A percentile compares a stretch with the other conserved stretches of the same genome.
Conservation (phyloP, 2,797 vertebrate species). For the Anableps anableps region DNA sequence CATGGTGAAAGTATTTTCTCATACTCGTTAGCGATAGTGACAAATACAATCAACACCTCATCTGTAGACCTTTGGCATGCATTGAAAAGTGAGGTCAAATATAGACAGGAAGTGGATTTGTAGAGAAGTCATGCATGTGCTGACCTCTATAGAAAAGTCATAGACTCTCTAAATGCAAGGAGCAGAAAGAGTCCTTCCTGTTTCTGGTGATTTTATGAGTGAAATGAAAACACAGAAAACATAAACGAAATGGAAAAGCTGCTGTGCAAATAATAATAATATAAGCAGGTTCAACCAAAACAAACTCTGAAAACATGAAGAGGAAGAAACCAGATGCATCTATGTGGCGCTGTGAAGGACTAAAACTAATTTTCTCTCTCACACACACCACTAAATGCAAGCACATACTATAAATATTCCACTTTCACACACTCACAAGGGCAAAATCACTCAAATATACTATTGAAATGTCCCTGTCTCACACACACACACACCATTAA, state of each 20-base stretch:
- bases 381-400: background rate
- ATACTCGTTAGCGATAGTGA: background rate
- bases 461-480: background rate
- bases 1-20: background rate
- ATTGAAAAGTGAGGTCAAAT: background rate
- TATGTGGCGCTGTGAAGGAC: background rate
- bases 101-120: background rate
- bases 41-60: background rate
- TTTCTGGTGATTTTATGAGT: no score
- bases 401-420: background rate
- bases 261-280: background rate
- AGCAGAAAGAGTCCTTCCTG: background rate
- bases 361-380: background rate
- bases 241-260: background rate
- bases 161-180: background rate
- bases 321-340: background rate
- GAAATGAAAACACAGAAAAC: background rate
- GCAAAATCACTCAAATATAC: background rate
- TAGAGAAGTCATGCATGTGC: background rate
- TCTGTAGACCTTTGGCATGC: background rate
- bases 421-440: background rate
- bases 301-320: background rate
- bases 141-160: background rate
- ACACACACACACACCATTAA: background rate
- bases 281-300: background rate